Conservation (phyloP, 2,797 vertebrate species). For the Chaunax sp. region DNA sequence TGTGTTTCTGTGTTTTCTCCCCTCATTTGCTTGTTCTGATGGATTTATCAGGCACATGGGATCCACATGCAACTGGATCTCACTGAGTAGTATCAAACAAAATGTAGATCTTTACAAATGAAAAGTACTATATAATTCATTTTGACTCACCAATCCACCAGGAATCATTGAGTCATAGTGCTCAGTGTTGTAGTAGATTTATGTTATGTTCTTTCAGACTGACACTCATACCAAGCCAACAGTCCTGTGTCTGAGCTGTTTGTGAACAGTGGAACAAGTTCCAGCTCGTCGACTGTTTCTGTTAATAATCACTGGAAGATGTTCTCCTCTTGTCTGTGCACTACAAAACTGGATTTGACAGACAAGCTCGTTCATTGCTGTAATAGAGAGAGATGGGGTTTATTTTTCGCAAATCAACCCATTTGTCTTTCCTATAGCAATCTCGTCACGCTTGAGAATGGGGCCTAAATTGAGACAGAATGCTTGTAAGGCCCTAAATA, state of each 20-base stretch:
- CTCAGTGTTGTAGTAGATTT: slow-evolving; percentile 51
- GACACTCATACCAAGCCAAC: slow-evolving; percentile 48
- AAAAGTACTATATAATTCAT: slow-evolving; percentile 23
- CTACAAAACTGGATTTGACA: slow-evolving; percentile 68
- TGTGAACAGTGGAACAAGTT: slow-evolving; percentile 61
- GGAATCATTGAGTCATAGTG: slow-evolving; percentile 66
- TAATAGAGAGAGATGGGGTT: slow-evolving; percentile 64
- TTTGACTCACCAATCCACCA: slow-evolving; percentile 22
- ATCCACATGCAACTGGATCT: slow-evolving; percentile 52
- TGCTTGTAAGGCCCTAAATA: slow-evolving; percentile 57
- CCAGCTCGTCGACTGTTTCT: slow-evolving; percentile 65
- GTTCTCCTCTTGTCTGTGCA: slow-evolving; percentile 50
- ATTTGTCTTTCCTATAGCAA: slow-evolving; percentile 70
- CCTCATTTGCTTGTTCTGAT: slow-evolving; percentile 45
- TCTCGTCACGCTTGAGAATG: slow-evolving; percentile 67
- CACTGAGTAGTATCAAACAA: slow-evolving; percentile 4
- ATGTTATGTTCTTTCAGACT: slow-evolving; percentile 35
- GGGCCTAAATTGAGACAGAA: slow-evolving; percentile 70
- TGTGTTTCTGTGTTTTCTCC: slow-evolving; percentile 53
- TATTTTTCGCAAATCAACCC: slow-evolving; percentile 67
- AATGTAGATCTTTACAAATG: slow-evolving; percentile 10
- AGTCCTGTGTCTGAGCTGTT: slow-evolving; percentile 38
- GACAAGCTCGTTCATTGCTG: slow-evolving; percentile 54
- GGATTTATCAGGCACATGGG: slow-evolving; percentile 61
- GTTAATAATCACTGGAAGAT: slow-evolving; percentile 71